Evolutionary conservation across 64 coral and sea anemone genomes (phyloP).

Genomic region (Stylophora pistillata): DNA sequence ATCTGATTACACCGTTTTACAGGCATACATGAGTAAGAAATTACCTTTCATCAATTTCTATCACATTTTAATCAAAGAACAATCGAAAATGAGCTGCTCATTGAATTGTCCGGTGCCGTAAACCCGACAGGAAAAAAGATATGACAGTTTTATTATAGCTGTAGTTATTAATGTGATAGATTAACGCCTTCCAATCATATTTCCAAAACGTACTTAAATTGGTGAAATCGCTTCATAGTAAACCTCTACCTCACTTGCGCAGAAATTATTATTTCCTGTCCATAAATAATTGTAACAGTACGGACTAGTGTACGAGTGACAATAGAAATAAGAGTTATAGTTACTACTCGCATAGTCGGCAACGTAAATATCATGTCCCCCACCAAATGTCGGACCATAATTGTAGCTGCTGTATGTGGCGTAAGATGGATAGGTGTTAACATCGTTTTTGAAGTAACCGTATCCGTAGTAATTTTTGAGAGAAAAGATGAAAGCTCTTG

Average conservation of each 20-base stretch:
- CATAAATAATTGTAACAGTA: not conserved
- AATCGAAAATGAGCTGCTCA: too few relatives aligned
- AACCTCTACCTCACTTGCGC: conserved; percentile 35
- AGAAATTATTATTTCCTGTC: not conserved
- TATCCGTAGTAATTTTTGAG: conserved; percentile 25
- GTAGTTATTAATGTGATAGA: too few relatives aligned
- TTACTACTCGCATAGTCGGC: not conserved
- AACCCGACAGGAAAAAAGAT: too few relatives aligned
- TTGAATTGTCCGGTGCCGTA: too few relatives aligned
- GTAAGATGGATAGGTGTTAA: not conserved
- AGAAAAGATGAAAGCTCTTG: conserved; percentile 25
- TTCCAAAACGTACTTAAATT: not conserved
- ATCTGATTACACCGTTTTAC: too few relatives aligned
- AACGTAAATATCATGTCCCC: conserved; percentile 15
- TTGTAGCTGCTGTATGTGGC: not conserved
- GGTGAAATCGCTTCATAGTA: conserved; percentile 30
- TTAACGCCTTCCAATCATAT: too few relatives aligned
- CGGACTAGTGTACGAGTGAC: conserved; percentile 6
- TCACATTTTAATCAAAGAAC: too few relatives aligned
- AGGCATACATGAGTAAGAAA: too few relatives aligned
- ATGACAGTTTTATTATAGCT: too few relatives aligned
- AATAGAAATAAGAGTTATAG: not conserved
- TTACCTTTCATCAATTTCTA: too few relatives aligned
- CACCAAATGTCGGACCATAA: conserved; percentile 47
- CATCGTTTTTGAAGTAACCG: conserved; percentile 11